Evolutionary conservation across 1,140 invertebrate species (phyloP), one percentile per base, ranked within the genome.

Genomic region (Plectus sambesii): DNA sequence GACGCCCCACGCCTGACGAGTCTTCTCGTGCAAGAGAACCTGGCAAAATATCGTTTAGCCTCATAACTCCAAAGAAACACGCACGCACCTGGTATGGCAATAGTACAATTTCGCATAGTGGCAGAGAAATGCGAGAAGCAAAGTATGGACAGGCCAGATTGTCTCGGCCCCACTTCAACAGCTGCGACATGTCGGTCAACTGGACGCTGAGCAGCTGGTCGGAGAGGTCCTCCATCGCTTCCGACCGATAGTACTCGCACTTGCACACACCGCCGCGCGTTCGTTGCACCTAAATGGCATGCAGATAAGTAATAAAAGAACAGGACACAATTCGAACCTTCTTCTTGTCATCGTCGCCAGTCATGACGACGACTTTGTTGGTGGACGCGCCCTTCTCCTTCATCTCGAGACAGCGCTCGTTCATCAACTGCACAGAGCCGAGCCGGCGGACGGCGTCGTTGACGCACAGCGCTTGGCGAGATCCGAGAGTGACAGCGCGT

Each of bases 401-500:
- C 83, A 85, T 84, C 58, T 96, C 87, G 54, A 88, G 65, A 71
- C 92, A 97, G 59, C 81, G 80, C 72, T 97, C 90, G 78, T 97
- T 97, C 19, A 97, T 90, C 3, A 93, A 72, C 63, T 78, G 78
- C 15, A 82, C 72, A 65, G 79, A 82, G 52, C 81, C 82, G 19
- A 96, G 70, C 58, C 77, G 79, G 29, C 72, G 78, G 2, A 98
- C 85, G 51, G 76, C 72, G 36, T 80, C 73, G 73, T 97, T 94
- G 36, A 94, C 82, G 70, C 90, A 97, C 56, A 87, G 81, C 70
- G 84, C 87, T 70, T 85, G 81, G 51, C 92, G 76, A 1, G 90
- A 96, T n/a, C 84, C 86, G 48, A 97, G 72, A 15, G 85, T 80
- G 0, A 86, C 76, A n/a, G 88, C 78, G 51, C 83, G 70, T 30